A percentile compares a stretch with the other conserved stretches of the same genome.
Evolutionary conservation across 2,888 invertebrate species (phyloP).

Genomic region (Pegoplata infirma): DNA sequence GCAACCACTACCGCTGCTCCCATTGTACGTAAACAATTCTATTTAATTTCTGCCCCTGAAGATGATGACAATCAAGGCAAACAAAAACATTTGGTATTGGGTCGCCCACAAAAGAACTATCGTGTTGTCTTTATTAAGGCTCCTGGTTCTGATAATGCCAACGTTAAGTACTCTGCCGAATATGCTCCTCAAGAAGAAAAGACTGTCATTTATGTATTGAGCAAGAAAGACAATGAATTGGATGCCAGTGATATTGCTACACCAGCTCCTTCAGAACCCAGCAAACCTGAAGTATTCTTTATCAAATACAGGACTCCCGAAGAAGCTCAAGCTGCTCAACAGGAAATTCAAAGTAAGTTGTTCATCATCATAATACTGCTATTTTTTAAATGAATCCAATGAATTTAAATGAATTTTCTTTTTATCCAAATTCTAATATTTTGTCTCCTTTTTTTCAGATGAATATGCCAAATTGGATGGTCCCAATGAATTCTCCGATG

Average conservation of each 20-base stretch:
- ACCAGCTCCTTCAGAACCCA: constrained; percentile 75
- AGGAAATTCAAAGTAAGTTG: constrained; percentile 74
- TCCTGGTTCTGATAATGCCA: constrained; percentile 70
- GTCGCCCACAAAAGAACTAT: constrained; percentile 76
- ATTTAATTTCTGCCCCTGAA: constrained; percentile 75
- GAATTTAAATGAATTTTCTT: no score
- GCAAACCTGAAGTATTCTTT: constrained; percentile 78
- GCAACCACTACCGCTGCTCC: constrained; percentile 70
- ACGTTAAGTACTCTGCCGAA: constrained; percentile 74
- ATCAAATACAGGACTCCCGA: constrained; percentile 77
- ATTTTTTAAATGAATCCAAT: no score
- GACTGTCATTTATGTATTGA: constrained; percentile 77
- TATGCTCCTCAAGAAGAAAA: constrained; percentile 77
- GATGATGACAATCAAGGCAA: constrained; percentile 71
- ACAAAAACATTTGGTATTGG: constrained; percentile 74
- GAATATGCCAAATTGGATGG: constrained; percentile 75
- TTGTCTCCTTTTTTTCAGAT: constrained; percentile 59
- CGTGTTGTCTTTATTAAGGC: constrained; percentile 78
- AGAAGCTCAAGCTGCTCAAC: constrained; percentile 76
- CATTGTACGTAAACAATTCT: constrained; percentile 76
- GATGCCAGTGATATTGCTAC: constrained; percentile 74
- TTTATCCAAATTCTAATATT: no score
- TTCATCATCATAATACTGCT: neutral
- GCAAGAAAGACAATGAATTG: constrained; percentile 75
- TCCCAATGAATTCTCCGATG: constrained; percentile 72